Base-by-base conservation (phyloP, 2,888 invertebrate species). In the Oeneis ivallda region DNA sequence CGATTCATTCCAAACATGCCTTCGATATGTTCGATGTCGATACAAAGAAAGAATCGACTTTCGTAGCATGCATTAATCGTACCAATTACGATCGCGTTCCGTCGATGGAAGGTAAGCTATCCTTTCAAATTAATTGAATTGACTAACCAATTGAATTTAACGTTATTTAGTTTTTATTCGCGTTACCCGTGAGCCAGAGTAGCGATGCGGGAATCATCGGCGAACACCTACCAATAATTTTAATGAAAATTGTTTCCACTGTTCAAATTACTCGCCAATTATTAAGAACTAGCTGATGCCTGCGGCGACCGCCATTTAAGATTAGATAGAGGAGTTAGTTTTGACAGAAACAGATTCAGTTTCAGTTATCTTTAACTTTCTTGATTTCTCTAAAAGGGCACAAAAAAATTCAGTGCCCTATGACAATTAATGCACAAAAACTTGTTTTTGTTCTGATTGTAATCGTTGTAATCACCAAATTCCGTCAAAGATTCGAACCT, bases 111-210 rank as follows among this genome's bases (percentile, higher is more conserved):
- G 79, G 81, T 76, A 80, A 67, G 82, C 80, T 79, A 83, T 84
- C 77, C 78, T 75, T 80, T 85, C 81, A 84, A 88, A 88, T 89
- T 88, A 89, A 89, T 86, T 86, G 83, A 84, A 86, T 86, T 87
- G 87, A 89, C 89, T 85, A 86, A 85, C 85, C 89, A 87, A 90
- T 89, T 89, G 82, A 83, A 82, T 87, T 83, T 80, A 79, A 80
- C 75, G 79, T 80, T 80, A 81, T 84, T 83, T 41, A 74, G 81
- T 86, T 87, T 84, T 86, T 86, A 81, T 76, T 72, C 72, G 74
- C 72, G 75, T 76, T 73, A 74, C 69, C 70, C 62, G 71, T 69
- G 72, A 70, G 75, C 72, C 76, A 26, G 69, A 71, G 68, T 71
- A 75, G 75, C 70, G 56, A 72, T 68, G 67, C 66, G 67, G 65